phyloP scores from a whole-genome alignment of 2,797 vertebrate genomes.

The Gorsachius magnificus region DNA sequence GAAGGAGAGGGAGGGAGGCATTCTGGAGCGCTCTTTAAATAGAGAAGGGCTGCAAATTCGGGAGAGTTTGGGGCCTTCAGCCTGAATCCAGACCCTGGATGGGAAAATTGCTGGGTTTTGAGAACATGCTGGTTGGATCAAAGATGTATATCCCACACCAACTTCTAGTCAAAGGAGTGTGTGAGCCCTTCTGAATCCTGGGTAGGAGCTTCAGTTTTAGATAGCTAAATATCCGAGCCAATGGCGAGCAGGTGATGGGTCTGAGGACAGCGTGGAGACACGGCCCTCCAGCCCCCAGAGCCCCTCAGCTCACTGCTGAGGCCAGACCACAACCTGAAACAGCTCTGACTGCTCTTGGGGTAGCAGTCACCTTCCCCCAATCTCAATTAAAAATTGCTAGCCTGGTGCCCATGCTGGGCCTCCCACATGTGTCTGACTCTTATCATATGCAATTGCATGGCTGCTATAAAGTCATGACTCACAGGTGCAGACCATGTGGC shows the following conservation, averaged over 20 bases:
- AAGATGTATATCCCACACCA: not conserved
- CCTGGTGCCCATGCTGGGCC: not conserved
- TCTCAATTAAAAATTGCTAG: not conserved
- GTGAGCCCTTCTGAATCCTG: not conserved
- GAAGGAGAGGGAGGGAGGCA: not conserved
- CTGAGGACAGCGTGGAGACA: not conserved
- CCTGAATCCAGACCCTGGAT: not conserved
- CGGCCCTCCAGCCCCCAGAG: not conserved
- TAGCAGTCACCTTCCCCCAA: not conserved
- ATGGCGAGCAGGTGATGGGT: not conserved
- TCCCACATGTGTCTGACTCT: not conserved
- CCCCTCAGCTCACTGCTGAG: not conserved
- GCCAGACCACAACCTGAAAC: not conserved
- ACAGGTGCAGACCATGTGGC: not conserved
- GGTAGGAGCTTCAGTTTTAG: not conserved
- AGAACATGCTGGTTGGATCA: not conserved
- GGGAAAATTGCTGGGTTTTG: not conserved
- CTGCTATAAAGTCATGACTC: not conserved
- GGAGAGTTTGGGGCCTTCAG: not conserved
- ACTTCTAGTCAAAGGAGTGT: rapidly evolving
- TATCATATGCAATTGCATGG: not conserved
- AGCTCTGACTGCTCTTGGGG: not conserved
- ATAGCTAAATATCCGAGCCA: not conserved
- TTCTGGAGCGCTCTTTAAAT: not conserved
- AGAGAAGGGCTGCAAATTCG: not conserved